These are phyloP conservation scores for Lordiphosa andalusiaca DNA, from an alignment of 2,888 invertebrate genomes.

Conservation along the genomic window DNA sequence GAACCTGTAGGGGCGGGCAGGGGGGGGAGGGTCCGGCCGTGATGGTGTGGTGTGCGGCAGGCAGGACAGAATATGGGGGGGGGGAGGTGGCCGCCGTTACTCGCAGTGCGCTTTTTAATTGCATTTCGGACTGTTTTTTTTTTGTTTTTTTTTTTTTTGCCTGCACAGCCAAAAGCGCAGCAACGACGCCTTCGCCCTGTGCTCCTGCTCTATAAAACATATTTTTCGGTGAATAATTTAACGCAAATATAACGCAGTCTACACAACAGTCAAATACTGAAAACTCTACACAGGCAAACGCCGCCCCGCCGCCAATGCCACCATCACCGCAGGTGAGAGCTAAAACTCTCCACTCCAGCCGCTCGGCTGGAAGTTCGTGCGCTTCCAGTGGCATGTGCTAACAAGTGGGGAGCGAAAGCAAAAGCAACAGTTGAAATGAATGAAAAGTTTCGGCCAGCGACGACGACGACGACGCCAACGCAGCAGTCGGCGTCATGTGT, in stretches of 20 bases:
- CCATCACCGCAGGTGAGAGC: background rate
- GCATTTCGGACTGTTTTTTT: constrained; percentile 40
- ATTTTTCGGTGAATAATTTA: constrained; percentile 60
- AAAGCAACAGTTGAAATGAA: constrained; percentile 77
- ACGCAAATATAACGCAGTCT: constrained; percentile 73
- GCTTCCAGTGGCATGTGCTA: constrained; percentile 44
- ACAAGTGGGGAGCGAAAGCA: constrained; percentile 64
- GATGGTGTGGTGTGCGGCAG: background rate
- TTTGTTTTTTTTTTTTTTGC: background rate
- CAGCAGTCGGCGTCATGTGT: constrained; percentile 53
- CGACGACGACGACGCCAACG: constrained; percentile 14
- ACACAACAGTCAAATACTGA: constrained; percentile 27
- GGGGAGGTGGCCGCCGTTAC: background rate
- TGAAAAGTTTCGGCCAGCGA: constrained; percentile 37
- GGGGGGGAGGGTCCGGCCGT: background rate
- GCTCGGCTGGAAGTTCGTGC: background rate
- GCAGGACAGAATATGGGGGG: background rate
- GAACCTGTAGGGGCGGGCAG: no score
- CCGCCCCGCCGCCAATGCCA: background rate
- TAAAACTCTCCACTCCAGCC: background rate
- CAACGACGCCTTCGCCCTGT: constrained; percentile 23
- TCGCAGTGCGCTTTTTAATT: constrained; percentile 59
- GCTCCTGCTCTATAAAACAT: constrained; percentile 52
- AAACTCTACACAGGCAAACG: constrained; percentile 15
- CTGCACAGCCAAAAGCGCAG: constrained; percentile 60